Evolutionary conservation across 2,113 vertebrate species (phyloP), one percentile per base, ranked within the genome.

Genomic region (Megaceryle maxima): DNA sequence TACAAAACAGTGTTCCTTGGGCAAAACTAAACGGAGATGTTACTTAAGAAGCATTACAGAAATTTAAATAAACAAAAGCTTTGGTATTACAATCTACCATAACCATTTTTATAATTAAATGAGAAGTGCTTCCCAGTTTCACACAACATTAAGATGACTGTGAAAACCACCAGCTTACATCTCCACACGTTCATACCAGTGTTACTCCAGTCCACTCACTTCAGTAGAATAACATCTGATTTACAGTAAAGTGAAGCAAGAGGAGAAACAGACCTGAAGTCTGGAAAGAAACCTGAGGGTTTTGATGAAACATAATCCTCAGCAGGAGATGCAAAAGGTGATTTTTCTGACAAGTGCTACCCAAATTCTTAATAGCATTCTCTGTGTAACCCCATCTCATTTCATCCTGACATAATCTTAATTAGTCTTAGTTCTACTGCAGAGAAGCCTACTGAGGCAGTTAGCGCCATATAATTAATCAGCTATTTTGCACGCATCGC

Each of bases 391-490:
- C 41, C 87, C 97, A 94, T 83, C 95, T 92, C 90, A 90, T 97
- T 82, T 87, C 91, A 51, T 88, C 96, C 96, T 97, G 96, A 97
- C 97, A 94, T 93, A 96, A 96, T 98, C 96, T 97, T 98, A 98
- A 98, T 98, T 98, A 98, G 97, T 90, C 96, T 96, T 94, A 92
- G 91, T 97, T 97, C 93, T 95, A 87, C 96, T 96, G 93, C 96
- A 18, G 93, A 96, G 98, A 92, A 92, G 94, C 97, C 97, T 59
- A 96, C 96, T 70, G 95, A 98, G 97, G 91, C 96, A 97, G 92
- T 98, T 98, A 97, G 96, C 97, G 90, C 97, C 92, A 96, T 83
- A 96, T 96, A 97, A 98, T 98, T 98, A 98, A 98, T 97, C 97
- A 97, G 96, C 90, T 97, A 93, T n/a, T 97, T 97, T 97, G 95